phyloP scores from a whole-genome alignment of 1,140 invertebrate species.

The Zaprionus kolodkinae region DNA sequence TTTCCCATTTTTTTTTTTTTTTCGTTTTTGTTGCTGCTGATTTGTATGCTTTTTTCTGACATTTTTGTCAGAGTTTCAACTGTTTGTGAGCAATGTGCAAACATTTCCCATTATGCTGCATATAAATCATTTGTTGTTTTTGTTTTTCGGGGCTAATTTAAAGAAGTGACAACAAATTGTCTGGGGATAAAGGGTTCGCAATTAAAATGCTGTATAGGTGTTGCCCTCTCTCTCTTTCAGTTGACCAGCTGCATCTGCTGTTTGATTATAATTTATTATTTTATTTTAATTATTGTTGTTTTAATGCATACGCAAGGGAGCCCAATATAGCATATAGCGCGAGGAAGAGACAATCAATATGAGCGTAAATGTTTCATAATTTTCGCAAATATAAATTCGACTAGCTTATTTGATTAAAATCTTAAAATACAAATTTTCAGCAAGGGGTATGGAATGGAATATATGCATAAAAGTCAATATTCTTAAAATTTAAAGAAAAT shows the following conservation, averaged over 20 bases:
- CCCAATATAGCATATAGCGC: no score
- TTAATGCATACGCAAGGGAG: background rate
- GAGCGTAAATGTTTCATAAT: background rate
- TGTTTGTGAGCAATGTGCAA: slow-evolving; percentile 46
- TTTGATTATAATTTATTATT: slow-evolving; percentile 20
- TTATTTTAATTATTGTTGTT: slow-evolving; percentile 18
- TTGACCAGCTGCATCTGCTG: slow-evolving; percentile 15
- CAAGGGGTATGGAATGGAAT: no score
- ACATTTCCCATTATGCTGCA: slow-evolving; percentile 44
- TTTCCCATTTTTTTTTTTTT: slow-evolving; percentile 2
- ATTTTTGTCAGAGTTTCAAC: slow-evolving; percentile 11
- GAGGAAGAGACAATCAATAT: background rate
- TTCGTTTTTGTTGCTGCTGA: background rate
- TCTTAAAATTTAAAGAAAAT: no score
- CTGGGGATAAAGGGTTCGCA: background rate
- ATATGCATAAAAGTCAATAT: no score
- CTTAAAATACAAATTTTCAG: no score
- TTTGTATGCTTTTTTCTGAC: slow-evolving; percentile 15
- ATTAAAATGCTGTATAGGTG: slow-evolving; percentile 17
- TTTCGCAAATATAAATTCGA: no score
- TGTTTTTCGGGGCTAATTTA: slow-evolving; percentile 27
- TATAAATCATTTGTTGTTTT: slow-evolving; percentile 43
- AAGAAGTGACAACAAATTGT: slow-evolving; percentile 1
- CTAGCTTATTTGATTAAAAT: no score
- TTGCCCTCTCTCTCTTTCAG: background rate